Percentiles rank a stretch among this genome's conserved stretches.
Conservation (phyloP, 2,888 invertebrate species). For the Pachliopta kotzebuea region DNA sequence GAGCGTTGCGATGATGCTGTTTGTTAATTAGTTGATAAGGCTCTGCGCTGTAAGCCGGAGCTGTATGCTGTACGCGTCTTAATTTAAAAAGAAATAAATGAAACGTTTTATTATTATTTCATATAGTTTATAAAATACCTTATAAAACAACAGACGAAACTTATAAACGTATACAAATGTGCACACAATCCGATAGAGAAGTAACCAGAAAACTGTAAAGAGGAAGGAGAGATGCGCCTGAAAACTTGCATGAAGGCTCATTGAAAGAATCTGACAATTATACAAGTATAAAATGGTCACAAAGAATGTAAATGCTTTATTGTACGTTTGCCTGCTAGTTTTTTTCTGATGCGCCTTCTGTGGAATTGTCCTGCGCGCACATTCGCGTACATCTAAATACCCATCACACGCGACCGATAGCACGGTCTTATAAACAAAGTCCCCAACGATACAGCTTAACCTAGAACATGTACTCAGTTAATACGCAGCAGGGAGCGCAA, state of each 20-base stretch:
- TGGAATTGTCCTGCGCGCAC: no score
- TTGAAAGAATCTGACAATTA: background rate
- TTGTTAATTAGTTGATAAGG: constrained; percentile 16
- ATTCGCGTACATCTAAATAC: no score
- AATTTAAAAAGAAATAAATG: constrained; percentile 32
- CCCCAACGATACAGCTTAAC: constrained; percentile 11
- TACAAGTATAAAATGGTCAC: no score
- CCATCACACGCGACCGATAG: no score
- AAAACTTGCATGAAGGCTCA: background rate
- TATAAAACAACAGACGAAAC: constrained; percentile 30
- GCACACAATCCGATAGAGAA: no score
- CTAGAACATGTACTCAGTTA: background rate
- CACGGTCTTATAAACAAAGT: background rate
- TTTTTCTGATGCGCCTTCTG: no score
- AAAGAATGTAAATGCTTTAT: no score
- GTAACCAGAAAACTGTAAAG: no score
- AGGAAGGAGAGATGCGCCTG: no score
- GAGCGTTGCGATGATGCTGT: constrained; percentile 5
- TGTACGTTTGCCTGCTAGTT: no score
- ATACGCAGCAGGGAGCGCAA: background rate
- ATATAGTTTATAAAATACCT: constrained; percentile 45
- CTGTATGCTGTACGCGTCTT: background rate
- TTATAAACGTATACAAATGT: background rate
- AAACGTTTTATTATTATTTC: constrained; percentile 38
- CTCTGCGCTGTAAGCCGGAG: constrained; percentile 9